Conservation (phyloP, 2,113 vertebrate species). For the Herpetotheres cachinnans region DNA sequence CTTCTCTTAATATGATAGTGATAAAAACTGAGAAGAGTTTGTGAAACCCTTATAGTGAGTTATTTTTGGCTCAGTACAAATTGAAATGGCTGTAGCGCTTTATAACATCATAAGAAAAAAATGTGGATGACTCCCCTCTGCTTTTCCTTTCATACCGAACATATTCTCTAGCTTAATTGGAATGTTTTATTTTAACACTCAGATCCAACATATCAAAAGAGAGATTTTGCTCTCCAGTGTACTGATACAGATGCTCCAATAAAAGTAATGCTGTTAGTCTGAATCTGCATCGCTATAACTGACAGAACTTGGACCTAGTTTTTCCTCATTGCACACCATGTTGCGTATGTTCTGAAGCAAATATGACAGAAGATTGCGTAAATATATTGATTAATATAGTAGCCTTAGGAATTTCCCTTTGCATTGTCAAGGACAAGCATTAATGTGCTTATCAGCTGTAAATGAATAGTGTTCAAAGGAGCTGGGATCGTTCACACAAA, state of each 20-base stretch:
- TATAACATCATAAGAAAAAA: not conserved
- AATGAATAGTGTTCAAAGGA: not conserved
- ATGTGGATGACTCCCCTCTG: not conserved
- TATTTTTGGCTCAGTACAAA: not conserved
- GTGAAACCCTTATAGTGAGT: not conserved
- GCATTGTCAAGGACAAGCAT: not conserved
- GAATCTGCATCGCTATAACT: not conserved
- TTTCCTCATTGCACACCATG: not conserved
- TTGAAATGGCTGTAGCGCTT: not conserved
- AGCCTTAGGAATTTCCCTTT: not conserved
- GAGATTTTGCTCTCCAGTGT: not conserved
- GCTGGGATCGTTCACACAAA: not conserved
- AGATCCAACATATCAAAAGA: not conserved
- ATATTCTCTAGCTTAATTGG: not conserved
- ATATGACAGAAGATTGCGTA: not conserved
- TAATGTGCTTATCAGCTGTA: not conserved
- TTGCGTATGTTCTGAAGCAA: not conserved
- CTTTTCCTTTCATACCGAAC: not conserved
- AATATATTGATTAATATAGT: not conserved
- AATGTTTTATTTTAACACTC: not conserved
- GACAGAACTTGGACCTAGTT: not conserved
- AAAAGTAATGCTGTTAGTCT: not conserved
- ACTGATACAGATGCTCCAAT: not conserved
- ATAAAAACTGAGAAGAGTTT: not conserved
- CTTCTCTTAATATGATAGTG: not conserved